Evolutionary conservation across 2,113 vertebrate species (phyloP).

Genomic region (Pogonocichla stellata): DNA sequence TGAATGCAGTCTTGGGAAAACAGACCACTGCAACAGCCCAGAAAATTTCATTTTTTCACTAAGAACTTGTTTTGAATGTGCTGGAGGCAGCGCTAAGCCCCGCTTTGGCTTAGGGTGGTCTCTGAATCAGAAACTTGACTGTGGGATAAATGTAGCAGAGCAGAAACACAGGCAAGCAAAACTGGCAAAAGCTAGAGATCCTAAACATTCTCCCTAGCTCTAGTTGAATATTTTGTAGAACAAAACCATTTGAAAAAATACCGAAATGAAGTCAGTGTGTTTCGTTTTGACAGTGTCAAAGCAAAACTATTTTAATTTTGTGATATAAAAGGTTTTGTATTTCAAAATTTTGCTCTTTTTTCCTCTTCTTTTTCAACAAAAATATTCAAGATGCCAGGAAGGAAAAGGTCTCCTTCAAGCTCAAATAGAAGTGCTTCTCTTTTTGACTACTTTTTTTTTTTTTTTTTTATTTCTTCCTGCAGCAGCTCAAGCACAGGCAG

Average conservation of each 20-base stretch:
- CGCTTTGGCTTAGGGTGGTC: background rate
- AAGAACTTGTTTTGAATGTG: background rate
- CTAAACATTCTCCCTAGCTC: background rate
- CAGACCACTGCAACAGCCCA: background rate
- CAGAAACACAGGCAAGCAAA: background rate
- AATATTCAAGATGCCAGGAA: background rate
- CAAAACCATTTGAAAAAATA: background rate
- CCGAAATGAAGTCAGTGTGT: background rate
- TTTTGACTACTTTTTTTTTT: background rate
- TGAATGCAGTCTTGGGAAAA: background rate
- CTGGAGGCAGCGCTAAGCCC: background rate
- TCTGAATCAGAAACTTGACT: conserved; percentile 3
- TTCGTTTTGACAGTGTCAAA: background rate
- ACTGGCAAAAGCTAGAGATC: background rate
- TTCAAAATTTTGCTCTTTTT: background rate
- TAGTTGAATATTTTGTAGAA: conserved; percentile 6
- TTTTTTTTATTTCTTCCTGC: background rate
- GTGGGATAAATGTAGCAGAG: background rate
- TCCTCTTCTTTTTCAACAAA: background rate
- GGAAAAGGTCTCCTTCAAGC: background rate
- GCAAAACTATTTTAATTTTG: background rate
- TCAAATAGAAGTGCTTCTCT: background rate
- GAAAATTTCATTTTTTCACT: background rate
- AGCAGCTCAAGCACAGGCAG: background rate
- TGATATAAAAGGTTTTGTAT: background rate